Percentiles rank a stretch among this genome's conserved stretches.
Conservation (phyloP, 2,888 invertebrate genomes). For the Drosophila anomalipes region DNA sequence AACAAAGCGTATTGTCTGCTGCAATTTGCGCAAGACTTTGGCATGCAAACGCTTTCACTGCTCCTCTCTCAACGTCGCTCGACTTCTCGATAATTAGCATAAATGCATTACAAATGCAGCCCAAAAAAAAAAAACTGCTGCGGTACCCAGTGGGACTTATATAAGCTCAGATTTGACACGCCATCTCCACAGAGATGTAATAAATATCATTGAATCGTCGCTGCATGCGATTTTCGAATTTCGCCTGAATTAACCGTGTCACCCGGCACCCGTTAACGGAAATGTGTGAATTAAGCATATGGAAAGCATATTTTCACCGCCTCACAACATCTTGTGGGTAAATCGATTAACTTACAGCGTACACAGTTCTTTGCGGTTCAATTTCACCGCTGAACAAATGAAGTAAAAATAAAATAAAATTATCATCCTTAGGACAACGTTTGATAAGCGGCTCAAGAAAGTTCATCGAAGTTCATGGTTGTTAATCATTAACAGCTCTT, state of each 20-base stretch:
- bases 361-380: conserved; percentile 49
- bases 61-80: not conserved
- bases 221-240: conserved; percentile 62
- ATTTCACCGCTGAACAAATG: conserved; percentile 43
- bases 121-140: not conserved
- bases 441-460: conserved; percentile 59
- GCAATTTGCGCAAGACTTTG: conserved; percentile 65
- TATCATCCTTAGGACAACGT: conserved; percentile 46
- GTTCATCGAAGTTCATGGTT: conserved; percentile 56
- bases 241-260: conserved; percentile 39
- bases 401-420: not conserved
- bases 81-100: conserved; percentile 54
- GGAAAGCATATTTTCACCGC: conserved; percentile 58
- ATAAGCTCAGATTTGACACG: conserved; percentile 38
- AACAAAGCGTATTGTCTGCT: conserved; percentile 38
- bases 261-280: conserved; percentile 65
- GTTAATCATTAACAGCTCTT: conserved; percentile 25
- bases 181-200: conserved; percentile 10
- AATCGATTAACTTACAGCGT: conserved; percentile 45
- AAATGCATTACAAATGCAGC: conserved; percentile 39
- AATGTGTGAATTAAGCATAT: conserved; percentile 69
- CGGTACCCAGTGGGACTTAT: not conserved
- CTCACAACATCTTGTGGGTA: conserved; percentile 28
- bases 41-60: conserved; percentile 63
- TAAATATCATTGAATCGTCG: conserved; percentile 24